Evolutionary conservation across 2,113 vertebrate species (phyloP), one percentile per base, ranked within the genome.

Genomic region (Vidua chalybeata): DNA sequence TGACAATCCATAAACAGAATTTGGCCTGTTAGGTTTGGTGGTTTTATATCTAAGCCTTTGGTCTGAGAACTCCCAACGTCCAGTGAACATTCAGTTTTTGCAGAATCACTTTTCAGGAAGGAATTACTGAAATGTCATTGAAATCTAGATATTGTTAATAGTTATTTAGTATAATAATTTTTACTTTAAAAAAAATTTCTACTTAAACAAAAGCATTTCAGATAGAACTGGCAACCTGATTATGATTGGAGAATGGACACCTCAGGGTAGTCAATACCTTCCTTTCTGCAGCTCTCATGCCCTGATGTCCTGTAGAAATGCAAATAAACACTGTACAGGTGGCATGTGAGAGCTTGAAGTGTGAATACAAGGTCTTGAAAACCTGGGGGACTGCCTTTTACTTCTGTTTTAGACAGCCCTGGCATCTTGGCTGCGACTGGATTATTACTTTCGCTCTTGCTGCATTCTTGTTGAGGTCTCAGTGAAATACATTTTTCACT

Each of bases 401-500:
- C 35, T 88, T 79, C 58, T 64, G 21, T 55, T 95, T 87, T 54
- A 64, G 46, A 52, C 63, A 93, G 81, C 54, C 56, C 45, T 66
- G 59, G 55, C 23, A 41, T 56, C 74, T 73, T 58, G 51, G 45
- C 82, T 91, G 43, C 5, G 9, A 31, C 23, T 84, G 69, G 45
- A 37, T 94, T 67, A 71, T 90, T 90, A 31, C 37, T 30, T 84
- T 84, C 31, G 20, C 48, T 81, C n/a, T 61, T 68, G 11, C 46
- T 73, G 75, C 66, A 43, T 66, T 39, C 52, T 81, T 67, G 49
- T 20, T 41, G 77, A 91, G 91, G 77, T 69, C 54, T 73, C 67
- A 33, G 39, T 68, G 33, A 94, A 87, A 94, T 72, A 80, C 58
- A 89, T 82, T 93, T 92, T 95, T 94, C 89, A 87, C 81, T 73